Conservation (phyloP, 2,888 invertebrate genomes). For the Caenorhabditis sp. region DNA sequence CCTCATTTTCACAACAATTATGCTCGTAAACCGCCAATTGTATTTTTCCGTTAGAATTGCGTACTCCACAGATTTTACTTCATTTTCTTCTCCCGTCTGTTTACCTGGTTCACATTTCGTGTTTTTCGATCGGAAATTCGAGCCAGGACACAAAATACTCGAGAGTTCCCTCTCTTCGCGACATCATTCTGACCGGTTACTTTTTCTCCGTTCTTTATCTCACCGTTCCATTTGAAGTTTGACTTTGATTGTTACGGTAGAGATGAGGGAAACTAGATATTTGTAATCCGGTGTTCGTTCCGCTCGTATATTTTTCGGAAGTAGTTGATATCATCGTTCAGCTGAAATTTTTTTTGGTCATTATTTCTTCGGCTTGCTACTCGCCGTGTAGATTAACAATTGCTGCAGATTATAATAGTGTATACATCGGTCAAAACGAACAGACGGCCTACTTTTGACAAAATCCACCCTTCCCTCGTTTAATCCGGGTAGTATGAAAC, state of each 20-base stretch:
- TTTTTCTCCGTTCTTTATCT: conserved; percentile 9
- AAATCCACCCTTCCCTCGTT: no score
- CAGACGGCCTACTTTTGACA: neutral
- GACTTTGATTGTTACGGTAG: conserved; percentile 24
- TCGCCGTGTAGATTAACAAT: neutral
- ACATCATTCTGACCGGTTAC: neutral
- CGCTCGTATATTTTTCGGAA: conserved; percentile 10
- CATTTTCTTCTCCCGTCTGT: conserved; percentile 8
- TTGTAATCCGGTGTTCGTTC: conserved; percentile 37
- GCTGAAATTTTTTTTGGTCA: neutral
- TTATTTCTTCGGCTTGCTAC: neutral
- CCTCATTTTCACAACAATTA: conserved; percentile 29
- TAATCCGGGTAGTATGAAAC: no score
- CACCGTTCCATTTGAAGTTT: conserved; percentile 18
- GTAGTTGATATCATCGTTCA: neutral
- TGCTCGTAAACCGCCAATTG: conserved; percentile 50
- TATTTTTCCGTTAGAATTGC: neutral
- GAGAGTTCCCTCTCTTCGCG: neutral
- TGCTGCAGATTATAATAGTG: neutral
- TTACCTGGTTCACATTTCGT: conserved; percentile 13
- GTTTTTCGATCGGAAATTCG: conserved; percentile 22
- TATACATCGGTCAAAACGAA: conserved; percentile 3
- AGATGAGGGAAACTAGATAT: neutral
- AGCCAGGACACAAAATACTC: neutral
- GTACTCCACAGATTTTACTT: neutral